Conservation (phyloP, 2,113 vertebrate genomes). For the Carassius carassius region DNA sequence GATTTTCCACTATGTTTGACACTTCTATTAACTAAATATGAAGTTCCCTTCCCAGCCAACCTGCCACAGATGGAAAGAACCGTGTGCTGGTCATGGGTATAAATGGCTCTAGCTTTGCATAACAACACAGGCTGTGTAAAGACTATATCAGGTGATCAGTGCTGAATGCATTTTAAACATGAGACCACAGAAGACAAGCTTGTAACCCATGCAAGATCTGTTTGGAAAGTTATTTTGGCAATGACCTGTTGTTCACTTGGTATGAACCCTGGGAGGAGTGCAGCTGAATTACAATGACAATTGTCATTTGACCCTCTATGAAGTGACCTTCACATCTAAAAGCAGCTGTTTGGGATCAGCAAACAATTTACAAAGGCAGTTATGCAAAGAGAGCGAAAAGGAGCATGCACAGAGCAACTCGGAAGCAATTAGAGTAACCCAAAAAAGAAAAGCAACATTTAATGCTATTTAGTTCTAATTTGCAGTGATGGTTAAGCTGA, state of each 20-base stretch:
- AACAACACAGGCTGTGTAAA: conserved; percentile 29
- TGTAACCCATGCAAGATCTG: conserved; percentile 63
- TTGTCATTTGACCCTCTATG: conserved; percentile 60
- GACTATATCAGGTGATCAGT: conserved; percentile 60
- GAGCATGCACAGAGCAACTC: background rate
- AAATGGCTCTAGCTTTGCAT: conserved; percentile 57
- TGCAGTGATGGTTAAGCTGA: background rate
- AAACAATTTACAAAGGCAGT: conserved; percentile 23
- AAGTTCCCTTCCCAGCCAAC: conserved; percentile 29
- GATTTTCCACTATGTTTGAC: background rate
- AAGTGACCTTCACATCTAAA: conserved; percentile 69
- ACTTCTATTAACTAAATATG: background rate
- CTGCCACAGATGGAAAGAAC: conserved; percentile 45
- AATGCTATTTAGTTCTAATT: background rate
- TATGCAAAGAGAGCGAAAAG: background rate
- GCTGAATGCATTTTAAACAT: conserved; percentile 55
- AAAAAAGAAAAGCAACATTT: background rate
- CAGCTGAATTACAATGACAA: conserved; percentile 65
- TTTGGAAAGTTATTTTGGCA: conserved; percentile 71
- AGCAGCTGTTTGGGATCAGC: conserved; percentile 55
- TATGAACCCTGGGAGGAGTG: conserved; percentile 64
- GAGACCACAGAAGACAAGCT: conserved; percentile 41
- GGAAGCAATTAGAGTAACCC: background rate
- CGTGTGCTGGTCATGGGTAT: conserved; percentile 54
- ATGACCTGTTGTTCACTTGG: conserved; percentile 63